phyloP scores from a whole-genome alignment of 2,113 vertebrate genomes.

The Hippopotamus amphibius region DNA sequence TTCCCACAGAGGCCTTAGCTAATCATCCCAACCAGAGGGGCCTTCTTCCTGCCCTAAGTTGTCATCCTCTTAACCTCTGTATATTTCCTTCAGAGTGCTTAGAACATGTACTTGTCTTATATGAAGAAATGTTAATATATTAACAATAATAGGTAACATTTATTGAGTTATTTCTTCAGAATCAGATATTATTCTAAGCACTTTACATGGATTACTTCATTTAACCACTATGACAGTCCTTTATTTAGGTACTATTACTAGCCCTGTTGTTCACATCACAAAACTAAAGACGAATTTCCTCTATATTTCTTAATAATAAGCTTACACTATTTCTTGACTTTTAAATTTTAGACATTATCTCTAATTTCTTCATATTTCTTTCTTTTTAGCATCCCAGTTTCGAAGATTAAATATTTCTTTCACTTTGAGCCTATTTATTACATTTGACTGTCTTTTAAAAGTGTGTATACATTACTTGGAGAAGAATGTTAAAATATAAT shows the following conservation, averaged over 20 bases:
- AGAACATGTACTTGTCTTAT: neutral
- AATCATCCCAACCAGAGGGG: neutral
- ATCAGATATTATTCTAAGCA: neutral
- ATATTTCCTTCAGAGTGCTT: neutral
- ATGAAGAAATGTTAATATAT: neutral
- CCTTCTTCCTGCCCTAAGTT: neutral
- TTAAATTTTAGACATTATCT: neutral
- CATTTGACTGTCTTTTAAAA: neutral
- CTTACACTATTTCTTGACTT: conserved; percentile 8
- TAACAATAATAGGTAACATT: neutral
- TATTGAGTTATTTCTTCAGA: neutral
- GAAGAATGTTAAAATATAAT: conserved; percentile 34
- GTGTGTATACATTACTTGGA: neutral
- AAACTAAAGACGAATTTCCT: neutral
- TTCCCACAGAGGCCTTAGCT: conserved; percentile 17
- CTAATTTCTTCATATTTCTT: neutral
- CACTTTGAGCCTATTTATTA: conserved; percentile 25
- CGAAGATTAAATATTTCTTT: neutral
- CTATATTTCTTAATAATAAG: conserved; percentile 12
- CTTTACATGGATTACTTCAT: neutral
- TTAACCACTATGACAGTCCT: neutral
- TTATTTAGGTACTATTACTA: neutral
- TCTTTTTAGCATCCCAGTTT: neutral
- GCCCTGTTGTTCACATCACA: neutral
- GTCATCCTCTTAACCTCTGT: neutral